Evolutionary conservation across 2,797 vertebrate genomes (phyloP), one percentile per base, ranked within the genome.

Genomic region (Danio jaintianensis): DNA sequence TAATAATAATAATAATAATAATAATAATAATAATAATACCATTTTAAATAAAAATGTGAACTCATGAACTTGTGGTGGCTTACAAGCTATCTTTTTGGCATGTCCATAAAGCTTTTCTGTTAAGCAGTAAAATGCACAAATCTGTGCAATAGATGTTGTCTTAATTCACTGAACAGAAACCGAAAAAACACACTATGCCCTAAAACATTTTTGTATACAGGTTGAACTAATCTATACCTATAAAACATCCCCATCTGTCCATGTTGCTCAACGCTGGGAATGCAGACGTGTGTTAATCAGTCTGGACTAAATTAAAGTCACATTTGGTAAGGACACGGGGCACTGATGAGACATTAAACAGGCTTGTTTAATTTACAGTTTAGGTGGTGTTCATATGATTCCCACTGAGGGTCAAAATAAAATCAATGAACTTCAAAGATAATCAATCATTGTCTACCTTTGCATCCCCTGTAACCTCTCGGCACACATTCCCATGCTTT

Each of bases 361-460:
- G 5, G 16, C 29, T 52, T 18, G 29, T 6, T 68, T 50, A 13
- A 15, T 47, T 47, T 66, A 42, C 18, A 47, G 36, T 36, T 36
- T 48, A 47, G 7, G 12, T 47, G 43, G 10, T 29, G 13, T 36
- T 48, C 20, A 47, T 48, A 48, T 47, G 4, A 36, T 18, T 8
- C 18, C 20, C 45, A 48, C 42, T 36, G 15, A 20, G 47, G 20
- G 64, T 68, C 7, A 48, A 68, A 68, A 47, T 48, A 3, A 66
- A 66, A 66, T 66, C 63, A 66, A 66, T 66, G n/a, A 45, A 13
- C 11, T 63, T 64, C 38, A 43, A 11, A 64, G 40, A 48, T 16
- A 29, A 50, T 68, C 20, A 50, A 36, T 29, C 13, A 48, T 36
- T 7, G 13, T 43, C 45, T 68, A 36, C n/a, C 42, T 20, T n/a